Base-by-base conservation (phyloP, 2,797 vertebrate genomes). In the Fundulus diaphanus region DNA sequence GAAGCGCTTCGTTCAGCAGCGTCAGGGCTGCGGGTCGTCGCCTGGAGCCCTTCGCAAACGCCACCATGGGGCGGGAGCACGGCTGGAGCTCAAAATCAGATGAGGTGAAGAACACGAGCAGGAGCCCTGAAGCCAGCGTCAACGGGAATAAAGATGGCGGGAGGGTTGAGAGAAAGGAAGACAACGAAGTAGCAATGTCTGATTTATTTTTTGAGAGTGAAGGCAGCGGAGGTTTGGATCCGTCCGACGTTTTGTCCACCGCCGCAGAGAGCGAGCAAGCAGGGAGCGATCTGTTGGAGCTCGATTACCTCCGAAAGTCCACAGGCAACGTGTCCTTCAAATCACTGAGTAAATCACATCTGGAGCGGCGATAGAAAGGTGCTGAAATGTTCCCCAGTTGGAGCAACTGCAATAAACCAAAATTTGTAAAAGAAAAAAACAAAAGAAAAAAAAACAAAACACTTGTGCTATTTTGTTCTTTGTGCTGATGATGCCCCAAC, bases 321-420 rank as follows among this genome's bases (percentile, higher is more conserved):
- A 86, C 87, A 0, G 78, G 61, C 13, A 90, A 89, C 35, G 1
- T 88, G 52, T 87, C 78, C 29, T 93, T 92, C 72, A 88, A 76
- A 66, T 92, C 90, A 0, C 16, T 84, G n/a, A 76, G 78, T 20
- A 56, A 57, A 35, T 48, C 79, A 11, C 31, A 12, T 3, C 12
- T 24, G 7, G 67, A 82, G 16, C 46, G 54, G 49, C 72, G 13
- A 73, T 15, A 48, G 31, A 46, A 44, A 12, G 7, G 2, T 35
- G 33, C 15, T 63, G 42, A 70, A 42, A 49, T 22, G 29, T 46
- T 33, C 31, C 16, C 29, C 3, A 48, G 1, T 29, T 72, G 49
- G 27, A 80, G 33, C 0, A 9, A 56, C 57, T 70, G 6, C 27
- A 87, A 89, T 89, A 87, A 90, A 66, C 6, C 27, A 66, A 44